Conservation (phyloP, 2,113 vertebrate species). For the Saimiri boliviensis region DNA sequence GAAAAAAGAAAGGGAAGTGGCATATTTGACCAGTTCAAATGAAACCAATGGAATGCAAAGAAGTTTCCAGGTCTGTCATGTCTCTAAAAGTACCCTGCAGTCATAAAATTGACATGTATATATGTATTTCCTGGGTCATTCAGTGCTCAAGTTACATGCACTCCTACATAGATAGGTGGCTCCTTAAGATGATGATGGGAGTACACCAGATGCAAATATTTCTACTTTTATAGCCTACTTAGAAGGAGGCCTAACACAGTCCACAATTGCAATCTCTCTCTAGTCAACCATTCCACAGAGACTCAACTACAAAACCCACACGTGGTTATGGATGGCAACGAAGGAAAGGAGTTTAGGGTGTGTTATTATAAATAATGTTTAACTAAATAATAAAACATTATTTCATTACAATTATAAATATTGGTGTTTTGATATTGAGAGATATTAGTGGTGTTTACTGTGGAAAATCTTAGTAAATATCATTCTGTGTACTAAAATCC, state of each 20-base stretch:
- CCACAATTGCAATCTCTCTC: constrained; percentile 19
- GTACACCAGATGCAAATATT: constrained; percentile 49
- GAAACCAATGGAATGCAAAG: constrained; percentile 40
- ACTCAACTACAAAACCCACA: constrained; percentile 44
- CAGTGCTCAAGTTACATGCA: constrained; percentile 45
- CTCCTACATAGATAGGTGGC: constrained; percentile 44
- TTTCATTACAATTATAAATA: constrained; percentile 71
- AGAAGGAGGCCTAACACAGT: constrained; percentile 28
- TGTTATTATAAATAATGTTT: constrained; percentile 74
- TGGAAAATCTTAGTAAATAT: constrained; percentile 72
- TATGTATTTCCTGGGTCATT: constrained; percentile 58
- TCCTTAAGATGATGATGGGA: constrained; percentile 46
- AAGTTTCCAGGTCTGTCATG: constrained; percentile 19
- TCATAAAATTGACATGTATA: constrained; percentile 58
- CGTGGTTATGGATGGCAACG: constrained; percentile 56
- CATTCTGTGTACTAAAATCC: constrained; percentile 71
- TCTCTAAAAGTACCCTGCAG: constrained; percentile 42
- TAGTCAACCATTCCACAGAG: constrained; percentile 50
- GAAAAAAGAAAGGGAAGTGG: not conserved
- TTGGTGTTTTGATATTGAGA: constrained; percentile 71
- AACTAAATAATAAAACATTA: constrained; percentile 68
- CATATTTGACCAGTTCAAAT: not conserved
- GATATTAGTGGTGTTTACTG: constrained; percentile 75
- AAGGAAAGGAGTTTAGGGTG: constrained; percentile 62
- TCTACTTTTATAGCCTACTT: constrained; percentile 48